Conservation (phyloP, 1,140 invertebrate species). For the Hylaeus anthracinus region DNA sequence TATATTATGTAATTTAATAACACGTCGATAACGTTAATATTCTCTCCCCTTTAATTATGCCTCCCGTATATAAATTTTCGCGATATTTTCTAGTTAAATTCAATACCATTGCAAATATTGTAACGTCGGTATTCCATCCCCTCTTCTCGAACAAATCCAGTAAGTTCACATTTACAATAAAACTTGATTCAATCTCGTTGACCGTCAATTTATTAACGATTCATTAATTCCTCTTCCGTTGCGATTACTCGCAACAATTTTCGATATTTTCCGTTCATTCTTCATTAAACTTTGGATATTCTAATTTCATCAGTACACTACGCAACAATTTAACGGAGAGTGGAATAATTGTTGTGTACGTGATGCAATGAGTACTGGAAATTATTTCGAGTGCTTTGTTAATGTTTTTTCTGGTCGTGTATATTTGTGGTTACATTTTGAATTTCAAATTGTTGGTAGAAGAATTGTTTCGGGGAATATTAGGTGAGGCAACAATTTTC, state of each 20-base stretch:
- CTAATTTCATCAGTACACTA: too few species aligned
- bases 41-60: background rate
- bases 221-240: background rate
- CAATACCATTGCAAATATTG: background rate
- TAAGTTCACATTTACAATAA: constrained; percentile 1
- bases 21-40: constrained; percentile 11
- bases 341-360: too few species aligned
- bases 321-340: too few species aligned
- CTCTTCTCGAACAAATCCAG: background rate
- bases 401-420: too few species aligned
- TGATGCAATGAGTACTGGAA: too few species aligned
- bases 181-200: background rate
- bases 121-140: background rate
- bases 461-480: too few species aligned
- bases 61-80: background rate
- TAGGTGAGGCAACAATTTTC: too few species aligned
- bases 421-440: too few species aligned
- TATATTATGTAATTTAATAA: background rate
- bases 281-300: too few species aligned
- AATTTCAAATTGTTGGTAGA: too few species aligned
- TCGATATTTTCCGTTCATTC: background rate
- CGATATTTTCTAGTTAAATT: background rate
- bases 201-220: background rate
- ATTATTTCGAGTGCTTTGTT: too few species aligned
- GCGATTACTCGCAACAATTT: background rate